These are phyloP conservation scores for Chelmon rostratus DNA, from an alignment of 2,797 vertebrate genomes.

Conservation along the genomic window DNA sequence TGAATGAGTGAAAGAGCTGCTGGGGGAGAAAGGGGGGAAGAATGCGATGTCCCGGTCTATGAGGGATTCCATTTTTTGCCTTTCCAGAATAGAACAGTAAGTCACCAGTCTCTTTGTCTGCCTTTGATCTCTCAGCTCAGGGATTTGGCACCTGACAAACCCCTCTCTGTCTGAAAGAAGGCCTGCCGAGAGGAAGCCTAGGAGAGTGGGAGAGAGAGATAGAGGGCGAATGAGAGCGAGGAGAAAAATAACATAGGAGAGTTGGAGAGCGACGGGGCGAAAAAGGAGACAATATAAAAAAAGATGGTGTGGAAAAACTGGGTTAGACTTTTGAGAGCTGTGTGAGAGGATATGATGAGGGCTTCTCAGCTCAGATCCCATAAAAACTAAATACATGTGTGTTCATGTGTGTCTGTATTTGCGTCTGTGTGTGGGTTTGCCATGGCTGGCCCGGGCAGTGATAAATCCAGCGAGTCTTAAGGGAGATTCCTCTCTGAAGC, in stretches of 20 bases:
- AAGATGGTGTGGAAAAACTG: conserved; percentile 61
- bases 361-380: conserved; percentile 51
- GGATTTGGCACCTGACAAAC: conserved; percentile 85
- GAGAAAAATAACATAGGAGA: conserved; percentile 43
- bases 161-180: conserved; percentile 76
- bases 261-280: conserved; percentile 26
- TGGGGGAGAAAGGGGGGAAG: conserved; percentile 71
- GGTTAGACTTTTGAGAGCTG: conserved; percentile 56
- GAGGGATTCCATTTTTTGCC: conserved; percentile 82
- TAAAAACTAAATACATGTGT: conserved; percentile 72
- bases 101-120: conserved; percentile 83
- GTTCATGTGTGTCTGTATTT: conserved; percentile 66
- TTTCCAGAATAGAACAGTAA: conserved; percentile 85
- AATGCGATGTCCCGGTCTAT: conserved; percentile 80
- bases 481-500: conserved; percentile 78
- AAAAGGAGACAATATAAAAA: conserved; percentile 51
- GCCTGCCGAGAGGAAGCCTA: conserved; percentile 69
- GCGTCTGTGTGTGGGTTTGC: conserved; percentile 65
- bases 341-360: conserved; percentile 57
- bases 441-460: conserved; percentile 63
- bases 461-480: conserved; percentile 79
- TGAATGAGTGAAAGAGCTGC: conserved; percentile 81
- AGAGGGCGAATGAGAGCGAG: conserved; percentile 48
- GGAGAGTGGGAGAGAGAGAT: conserved; percentile 54
- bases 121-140: conserved; percentile 80